A percentile compares a stretch with the other conserved stretches of the same genome.
phyloP scores from a whole-genome alignment of 2,888 invertebrate genomes.

The Augiades crinisus region DNA sequence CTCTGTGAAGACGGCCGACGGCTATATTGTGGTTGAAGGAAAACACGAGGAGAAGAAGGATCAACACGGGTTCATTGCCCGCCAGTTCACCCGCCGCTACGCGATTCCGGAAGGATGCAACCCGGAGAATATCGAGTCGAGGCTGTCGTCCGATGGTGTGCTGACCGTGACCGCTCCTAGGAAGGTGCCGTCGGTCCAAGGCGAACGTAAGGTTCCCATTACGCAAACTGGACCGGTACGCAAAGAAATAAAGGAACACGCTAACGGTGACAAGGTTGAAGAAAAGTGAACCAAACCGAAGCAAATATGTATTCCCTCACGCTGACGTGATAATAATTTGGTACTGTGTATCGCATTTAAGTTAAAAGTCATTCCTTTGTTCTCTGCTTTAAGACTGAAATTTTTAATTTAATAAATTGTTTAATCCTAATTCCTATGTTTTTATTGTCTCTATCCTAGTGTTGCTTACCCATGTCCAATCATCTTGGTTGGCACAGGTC shows the following conservation, averaged over 20 bases:
- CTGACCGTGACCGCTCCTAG: slow-evolving; percentile 85
- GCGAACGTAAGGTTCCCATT: slow-evolving; percentile 81
- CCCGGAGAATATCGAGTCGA: slow-evolving; percentile 85
- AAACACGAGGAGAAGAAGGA: slow-evolving; percentile 90
- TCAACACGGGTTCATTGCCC: slow-evolving; percentile 86
- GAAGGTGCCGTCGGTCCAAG: slow-evolving; percentile 51
- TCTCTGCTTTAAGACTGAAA: slow-evolving; percentile 31
- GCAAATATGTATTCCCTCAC: neutral
- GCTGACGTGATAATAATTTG: neutral
- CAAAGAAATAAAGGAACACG: slow-evolving; percentile 75
- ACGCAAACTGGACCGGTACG: slow-evolving; percentile 82
- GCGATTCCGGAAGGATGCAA: slow-evolving; percentile 87
- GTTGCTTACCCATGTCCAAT: neutral
- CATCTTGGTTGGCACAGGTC: too few species aligned
- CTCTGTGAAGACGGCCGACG: slow-evolving; percentile 87
- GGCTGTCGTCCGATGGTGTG: slow-evolving; percentile 88
- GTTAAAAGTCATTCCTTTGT: slow-evolving; percentile 32
- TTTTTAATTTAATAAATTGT: slow-evolving; percentile 30
- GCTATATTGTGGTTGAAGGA: slow-evolving; percentile 86
- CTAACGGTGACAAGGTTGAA: slow-evolving; percentile 57
- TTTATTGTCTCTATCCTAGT: neutral
- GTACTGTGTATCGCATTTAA: slow-evolving; percentile 21
- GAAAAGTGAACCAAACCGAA: slow-evolving; percentile 24
- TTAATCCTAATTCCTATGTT: slow-evolving; percentile 6
- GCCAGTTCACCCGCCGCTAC: slow-evolving; percentile 89